phyloP scores from a whole-genome alignment of 2,888 invertebrate genomes.

The Druceiella hillmani region DNA sequence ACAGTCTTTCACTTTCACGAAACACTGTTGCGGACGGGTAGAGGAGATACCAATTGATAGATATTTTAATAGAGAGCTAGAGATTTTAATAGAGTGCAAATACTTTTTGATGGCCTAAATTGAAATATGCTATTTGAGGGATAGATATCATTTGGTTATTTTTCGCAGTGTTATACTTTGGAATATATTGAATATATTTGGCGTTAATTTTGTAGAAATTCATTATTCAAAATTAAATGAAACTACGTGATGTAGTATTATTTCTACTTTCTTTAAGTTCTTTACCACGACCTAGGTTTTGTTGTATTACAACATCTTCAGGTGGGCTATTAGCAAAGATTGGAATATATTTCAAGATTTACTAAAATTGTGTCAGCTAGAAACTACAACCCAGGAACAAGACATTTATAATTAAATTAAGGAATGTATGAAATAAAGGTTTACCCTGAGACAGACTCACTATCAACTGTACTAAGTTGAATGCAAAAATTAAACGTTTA shows the following conservation, averaged over 20 bases:
- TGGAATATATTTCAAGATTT: conserved; percentile 18
- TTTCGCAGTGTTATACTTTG: conserved; percentile 16
- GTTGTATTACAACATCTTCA: too few species aligned
- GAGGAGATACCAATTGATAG: conserved; percentile 13
- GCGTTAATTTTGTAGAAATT: too few species aligned
- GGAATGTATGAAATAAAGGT: too few species aligned
- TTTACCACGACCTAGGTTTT: too few species aligned
- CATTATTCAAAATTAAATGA: too few species aligned
- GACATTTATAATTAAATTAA: conserved; percentile 12
- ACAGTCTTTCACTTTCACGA: conserved; percentile 10
- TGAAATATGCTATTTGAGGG: conserved; percentile 12
- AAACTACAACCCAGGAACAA: conserved; percentile 14
- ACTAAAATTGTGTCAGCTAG: conserved; percentile 15
- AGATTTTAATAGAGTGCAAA: conserved; percentile 7
- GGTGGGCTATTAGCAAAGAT: too few species aligned
- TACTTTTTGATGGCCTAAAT: conserved; percentile 11
- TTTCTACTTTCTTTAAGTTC: too few species aligned
- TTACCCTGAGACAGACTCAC: too few species aligned
- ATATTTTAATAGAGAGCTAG: conserved; percentile 9
- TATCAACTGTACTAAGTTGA: too few species aligned
- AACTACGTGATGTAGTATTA: too few species aligned
- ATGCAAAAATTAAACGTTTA: too few species aligned
- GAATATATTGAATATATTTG: too few species aligned
- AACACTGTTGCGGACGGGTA: conserved; percentile 9
- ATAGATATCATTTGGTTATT: conserved; percentile 14